Conservation (phyloP, 2,113 vertebrate species). For the Dissostichus mawsoni region DNA sequence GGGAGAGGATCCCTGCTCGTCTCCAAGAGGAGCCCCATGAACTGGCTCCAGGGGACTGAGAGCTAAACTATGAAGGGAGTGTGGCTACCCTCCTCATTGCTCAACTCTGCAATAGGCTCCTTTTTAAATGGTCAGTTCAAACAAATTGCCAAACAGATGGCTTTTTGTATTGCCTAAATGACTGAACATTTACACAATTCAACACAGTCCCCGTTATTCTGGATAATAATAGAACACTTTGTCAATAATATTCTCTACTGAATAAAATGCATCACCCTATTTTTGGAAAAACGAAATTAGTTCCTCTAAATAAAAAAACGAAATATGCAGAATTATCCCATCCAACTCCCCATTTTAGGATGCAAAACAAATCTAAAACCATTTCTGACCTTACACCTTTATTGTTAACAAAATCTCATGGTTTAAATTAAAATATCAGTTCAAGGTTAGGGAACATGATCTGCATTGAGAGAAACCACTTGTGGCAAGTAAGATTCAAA, state of each 20-base stretch:
- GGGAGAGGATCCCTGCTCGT: slow-evolving; percentile 29
- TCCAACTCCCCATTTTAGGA: neutral
- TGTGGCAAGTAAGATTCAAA: neutral
- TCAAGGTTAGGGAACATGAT: neutral
- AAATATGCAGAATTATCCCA: neutral
- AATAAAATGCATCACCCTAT: neutral
- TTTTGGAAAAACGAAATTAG: neutral
- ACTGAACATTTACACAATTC: neutral
- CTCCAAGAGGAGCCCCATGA: slow-evolving; percentile 28
- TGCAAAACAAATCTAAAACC: no score
- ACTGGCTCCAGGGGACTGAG: slow-evolving; percentile 33
- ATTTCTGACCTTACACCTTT: no score
- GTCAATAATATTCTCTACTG: neutral
- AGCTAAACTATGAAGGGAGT: slow-evolving; percentile 46
- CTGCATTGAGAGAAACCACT: neutral
- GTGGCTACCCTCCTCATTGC: slow-evolving; percentile 19
- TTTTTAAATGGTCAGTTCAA: slow-evolving; percentile 7
- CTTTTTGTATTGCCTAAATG: neutral
- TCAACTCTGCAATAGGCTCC: neutral
- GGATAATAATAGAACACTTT: neutral
- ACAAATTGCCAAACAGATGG: neutral
- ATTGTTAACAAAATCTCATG: neutral
- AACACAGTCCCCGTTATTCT: neutral
- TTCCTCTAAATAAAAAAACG: neutral
- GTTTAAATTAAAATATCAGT: neutral